These are phyloP conservation scores for Nyctalus aviator DNA, from an alignment of 2,797 vertebrate species.

Conservation along the genomic window DNA sequence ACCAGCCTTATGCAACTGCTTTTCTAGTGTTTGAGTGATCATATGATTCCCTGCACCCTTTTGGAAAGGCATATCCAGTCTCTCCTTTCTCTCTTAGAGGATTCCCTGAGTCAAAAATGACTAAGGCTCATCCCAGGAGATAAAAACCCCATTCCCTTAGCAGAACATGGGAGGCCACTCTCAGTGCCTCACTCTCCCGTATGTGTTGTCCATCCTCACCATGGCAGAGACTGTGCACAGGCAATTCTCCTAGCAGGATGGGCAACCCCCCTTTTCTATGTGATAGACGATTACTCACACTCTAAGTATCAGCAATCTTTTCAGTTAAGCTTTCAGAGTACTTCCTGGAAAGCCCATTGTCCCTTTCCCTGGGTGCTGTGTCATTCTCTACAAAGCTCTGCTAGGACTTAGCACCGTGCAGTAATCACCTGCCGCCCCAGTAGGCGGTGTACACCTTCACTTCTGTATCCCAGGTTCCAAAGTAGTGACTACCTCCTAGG, in stretches of 20 bases:
- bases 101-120: slow-evolving; percentile 33
- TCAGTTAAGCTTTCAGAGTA: background rate
- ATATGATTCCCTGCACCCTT: background rate
- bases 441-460: background rate
- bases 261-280: background rate
- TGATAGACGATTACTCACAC: background rate
- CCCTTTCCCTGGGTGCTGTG: background rate
- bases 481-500: background rate
- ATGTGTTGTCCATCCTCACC: background rate
- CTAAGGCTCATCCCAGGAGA: background rate
- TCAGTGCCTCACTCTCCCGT: background rate
- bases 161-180: background rate
- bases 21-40: background rate
- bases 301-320: background rate
- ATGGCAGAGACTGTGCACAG: background rate
- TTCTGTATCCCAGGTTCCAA: background rate
- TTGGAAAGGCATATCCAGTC: background rate
- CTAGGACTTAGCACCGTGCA: background rate
- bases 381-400: background rate
- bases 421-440: background rate
- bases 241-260: background rate
- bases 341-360: background rate
- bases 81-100: background rate
- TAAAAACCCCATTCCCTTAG: background rate
- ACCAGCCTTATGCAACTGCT: background rate